A percentile compares a stretch with the other conserved stretches of the same genome.
These are phyloP conservation scores for Eulemur rubriventer DNA, from an alignment of 2,797 vertebrate genomes.

Conservation along the genomic window DNA sequence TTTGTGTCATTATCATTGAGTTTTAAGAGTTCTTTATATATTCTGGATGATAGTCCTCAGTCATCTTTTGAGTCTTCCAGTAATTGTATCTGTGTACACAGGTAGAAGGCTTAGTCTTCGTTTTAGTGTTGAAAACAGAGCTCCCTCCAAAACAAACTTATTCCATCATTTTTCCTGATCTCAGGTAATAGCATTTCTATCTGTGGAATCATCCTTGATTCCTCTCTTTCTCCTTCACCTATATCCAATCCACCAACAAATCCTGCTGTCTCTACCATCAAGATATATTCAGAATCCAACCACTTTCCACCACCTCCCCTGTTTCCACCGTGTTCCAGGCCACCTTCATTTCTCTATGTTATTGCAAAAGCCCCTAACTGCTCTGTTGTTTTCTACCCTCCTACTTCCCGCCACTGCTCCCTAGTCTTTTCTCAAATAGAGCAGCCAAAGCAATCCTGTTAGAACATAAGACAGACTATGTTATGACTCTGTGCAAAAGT, in stretches of 20 bases:
- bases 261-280: not conserved
- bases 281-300: not conserved
- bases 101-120: not conserved
- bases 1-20: not conserved
- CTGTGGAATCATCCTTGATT: not conserved
- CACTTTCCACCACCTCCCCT: not conserved
- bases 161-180: not conserved
- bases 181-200: not conserved
- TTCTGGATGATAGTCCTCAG: not conserved
- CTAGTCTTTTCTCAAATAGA: not conserved
- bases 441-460: not conserved
- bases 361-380: not conserved
- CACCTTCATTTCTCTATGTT: not conserved
- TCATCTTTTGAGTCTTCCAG: slow-evolving; percentile 12
- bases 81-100: not conserved
- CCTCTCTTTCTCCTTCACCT: not conserved
- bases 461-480: not conserved
- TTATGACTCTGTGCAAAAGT: not conserved
- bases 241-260: not conserved
- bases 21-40: slow-evolving; percentile 28
- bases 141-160: not conserved
- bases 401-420: not conserved
- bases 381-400: not conserved
- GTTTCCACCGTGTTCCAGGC: not conserved
- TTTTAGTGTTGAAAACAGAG: slow-evolving; percentile 34